Conservation (phyloP, 2,113 vertebrate species). For the Upupa epops region DNA sequence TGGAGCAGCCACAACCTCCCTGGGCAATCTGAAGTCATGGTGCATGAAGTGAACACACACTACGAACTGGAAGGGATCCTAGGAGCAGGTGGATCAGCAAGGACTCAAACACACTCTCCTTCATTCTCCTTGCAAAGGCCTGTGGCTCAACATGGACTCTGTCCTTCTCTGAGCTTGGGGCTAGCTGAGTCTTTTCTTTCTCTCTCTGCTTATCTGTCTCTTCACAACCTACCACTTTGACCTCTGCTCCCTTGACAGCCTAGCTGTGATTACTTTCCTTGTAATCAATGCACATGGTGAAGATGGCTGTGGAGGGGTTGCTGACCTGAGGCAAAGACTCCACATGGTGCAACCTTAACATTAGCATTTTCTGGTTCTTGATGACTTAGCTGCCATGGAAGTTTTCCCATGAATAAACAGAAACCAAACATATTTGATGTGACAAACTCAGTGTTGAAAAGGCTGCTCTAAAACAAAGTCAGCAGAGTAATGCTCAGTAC, state of each 20-base stretch:
- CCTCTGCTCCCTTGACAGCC: background rate
- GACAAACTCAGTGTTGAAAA: background rate
- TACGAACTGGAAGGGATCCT: rapidly evolving
- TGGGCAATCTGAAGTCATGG: too few species aligned
- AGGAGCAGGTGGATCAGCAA: rapidly evolving
- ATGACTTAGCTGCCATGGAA: background rate
- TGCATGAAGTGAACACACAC: background rate
- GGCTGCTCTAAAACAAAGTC: background rate
- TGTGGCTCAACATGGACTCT: background rate
- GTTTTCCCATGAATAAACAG: background rate
- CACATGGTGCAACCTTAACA: background rate
- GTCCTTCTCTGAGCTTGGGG: rapidly evolving
- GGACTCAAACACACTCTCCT: rapidly evolving
- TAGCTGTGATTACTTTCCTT: background rate
- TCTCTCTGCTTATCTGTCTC: background rate
- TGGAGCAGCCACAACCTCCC: too few species aligned
- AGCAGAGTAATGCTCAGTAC: background rate
- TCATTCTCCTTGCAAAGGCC: background rate
- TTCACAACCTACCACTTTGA: background rate
- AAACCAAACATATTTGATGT: background rate
- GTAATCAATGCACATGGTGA: background rate
- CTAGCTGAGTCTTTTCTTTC: background rate
- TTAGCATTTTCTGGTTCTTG: background rate
- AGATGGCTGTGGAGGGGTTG: background rate
- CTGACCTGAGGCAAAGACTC: background rate